These are phyloP conservation scores for Acanthoscelides obtectus DNA, from an alignment of 2,888 invertebrate species.

Conservation along the genomic window DNA sequence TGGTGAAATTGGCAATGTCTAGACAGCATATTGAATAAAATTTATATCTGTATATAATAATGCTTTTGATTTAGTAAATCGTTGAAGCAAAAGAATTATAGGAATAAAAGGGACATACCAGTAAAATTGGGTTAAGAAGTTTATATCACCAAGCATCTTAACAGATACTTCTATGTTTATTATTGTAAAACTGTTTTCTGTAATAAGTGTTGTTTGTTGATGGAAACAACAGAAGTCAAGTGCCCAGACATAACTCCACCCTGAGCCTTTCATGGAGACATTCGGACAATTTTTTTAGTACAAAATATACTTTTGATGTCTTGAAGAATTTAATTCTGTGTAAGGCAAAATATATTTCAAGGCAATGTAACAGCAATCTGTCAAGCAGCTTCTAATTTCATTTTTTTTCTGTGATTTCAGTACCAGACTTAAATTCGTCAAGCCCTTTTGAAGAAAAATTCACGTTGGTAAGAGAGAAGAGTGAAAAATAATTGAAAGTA, in stretches of 20 bases:
- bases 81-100: background rate
- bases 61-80: background rate
- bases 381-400: background rate
- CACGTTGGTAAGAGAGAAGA: slow-evolving; percentile 16
- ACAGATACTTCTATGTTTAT: background rate
- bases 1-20: slow-evolving; percentile 30
- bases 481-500: background rate
- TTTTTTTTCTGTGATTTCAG: slow-evolving; percentile 37
- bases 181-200: too few species aligned
- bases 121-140: background rate
- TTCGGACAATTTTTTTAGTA: too few species aligned
- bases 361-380: background rate
- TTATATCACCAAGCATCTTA: too few species aligned
- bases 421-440: slow-evolving; percentile 43
- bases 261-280: too few species aligned
- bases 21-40: slow-evolving; percentile 1
- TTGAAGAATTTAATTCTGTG: slow-evolving; percentile 24
- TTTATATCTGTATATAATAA: background rate
- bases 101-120: background rate
- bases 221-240: too few species aligned
- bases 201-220: too few species aligned
- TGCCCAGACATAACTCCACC: too few species aligned
- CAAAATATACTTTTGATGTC: slow-evolving; percentile 1
- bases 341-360: background rate
- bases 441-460: slow-evolving; percentile 38